Percentiles rank a stretch among this genome's conserved stretches.
These are phyloP conservation scores for Mormoops blainvillei DNA, from an alignment of 2,113 vertebrate genomes.

Conservation along the genomic window DNA sequence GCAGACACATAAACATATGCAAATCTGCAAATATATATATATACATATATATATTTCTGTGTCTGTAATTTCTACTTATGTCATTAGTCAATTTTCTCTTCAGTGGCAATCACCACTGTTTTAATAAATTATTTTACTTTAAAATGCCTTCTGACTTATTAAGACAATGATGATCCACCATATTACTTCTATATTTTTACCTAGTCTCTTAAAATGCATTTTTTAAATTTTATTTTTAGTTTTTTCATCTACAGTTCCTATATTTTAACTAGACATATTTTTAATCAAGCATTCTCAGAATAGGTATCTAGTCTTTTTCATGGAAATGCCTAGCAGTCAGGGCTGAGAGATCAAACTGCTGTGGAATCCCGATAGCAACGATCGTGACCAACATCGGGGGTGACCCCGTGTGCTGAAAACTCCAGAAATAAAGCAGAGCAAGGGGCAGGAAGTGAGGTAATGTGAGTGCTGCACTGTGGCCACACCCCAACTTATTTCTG, in stretches of 20 bases:
- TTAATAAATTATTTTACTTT: background rate
- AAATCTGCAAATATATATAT: background rate
- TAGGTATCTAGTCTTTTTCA: background rate
- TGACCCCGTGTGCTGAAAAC: background rate
- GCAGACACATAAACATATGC: background rate
- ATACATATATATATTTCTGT: background rate
- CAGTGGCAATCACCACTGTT: background rate
- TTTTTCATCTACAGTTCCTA: background rate
- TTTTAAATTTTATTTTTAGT: background rate
- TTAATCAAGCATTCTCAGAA: background rate
- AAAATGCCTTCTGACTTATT: background rate
- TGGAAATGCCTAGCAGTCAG: background rate
- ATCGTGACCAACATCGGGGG: too few relatives aligned
- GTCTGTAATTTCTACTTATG: background rate
- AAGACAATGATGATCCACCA: background rate
- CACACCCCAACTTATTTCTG: slow-evolving; percentile 20
- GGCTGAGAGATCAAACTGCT: background rate
- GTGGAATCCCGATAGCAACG: background rate
- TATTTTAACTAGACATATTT: background rate
- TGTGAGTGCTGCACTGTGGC: background rate
- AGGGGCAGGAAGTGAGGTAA: slow-evolving; percentile 33
- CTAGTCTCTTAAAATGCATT: background rate
- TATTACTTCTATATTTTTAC: background rate
- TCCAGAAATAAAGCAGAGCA: background rate
- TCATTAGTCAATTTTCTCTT: background rate